Base-by-base conservation (phyloP, 2,113 vertebrate genomes). In the Rhegmatorhina hoffmannsi region DNA sequence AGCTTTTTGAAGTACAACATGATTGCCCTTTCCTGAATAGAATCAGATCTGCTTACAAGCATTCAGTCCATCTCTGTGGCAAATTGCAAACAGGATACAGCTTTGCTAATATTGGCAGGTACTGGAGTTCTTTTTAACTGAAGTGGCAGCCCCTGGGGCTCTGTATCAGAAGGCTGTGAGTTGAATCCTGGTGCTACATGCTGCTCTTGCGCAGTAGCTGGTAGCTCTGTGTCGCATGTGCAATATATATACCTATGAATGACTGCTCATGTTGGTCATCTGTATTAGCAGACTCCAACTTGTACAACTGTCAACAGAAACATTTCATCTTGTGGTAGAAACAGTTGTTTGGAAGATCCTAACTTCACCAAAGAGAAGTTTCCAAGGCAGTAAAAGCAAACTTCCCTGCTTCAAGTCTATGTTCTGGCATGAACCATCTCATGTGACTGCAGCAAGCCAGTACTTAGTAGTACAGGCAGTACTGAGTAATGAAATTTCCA, bases 31-130 rank as follows among this genome's bases (percentile, higher is more conserved):
- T 89, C 69, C 81, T 78, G 69, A 67, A 38, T 3, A 70, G 52
- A 78, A 74, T 75, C 43, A 15, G 18, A n/a, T 73, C 20, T 78
- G 55, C 73, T 90, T 56, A 21, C 8, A 31, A 50, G 26, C 26
- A 69, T 59, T 81, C 64, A 72, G 56, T 20, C 43, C 9, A 11
- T 47, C 34, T 75, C 67, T 28, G 10, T 59, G 46, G 58, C 26
- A 44, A 89, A 38, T 1, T 62, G 28, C 64, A 60, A 77, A 84
- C 81, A 84, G 84, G 77, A 75, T 67, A 25, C 89, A 96, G 74
- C 78, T 95, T 92, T 95, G 80, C 55, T 95, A 68, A 77, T 84
- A 58, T 24, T 89, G 89, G 59, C 86, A 80, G 50, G 34, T 84
- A 25, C 47, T 28, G 17, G n/a, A 60, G 31, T 20, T 58, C 75